Evolutionary conservation across 2,113 vertebrate species (phyloP).

Genomic region (Macrotus californicus): DNA sequence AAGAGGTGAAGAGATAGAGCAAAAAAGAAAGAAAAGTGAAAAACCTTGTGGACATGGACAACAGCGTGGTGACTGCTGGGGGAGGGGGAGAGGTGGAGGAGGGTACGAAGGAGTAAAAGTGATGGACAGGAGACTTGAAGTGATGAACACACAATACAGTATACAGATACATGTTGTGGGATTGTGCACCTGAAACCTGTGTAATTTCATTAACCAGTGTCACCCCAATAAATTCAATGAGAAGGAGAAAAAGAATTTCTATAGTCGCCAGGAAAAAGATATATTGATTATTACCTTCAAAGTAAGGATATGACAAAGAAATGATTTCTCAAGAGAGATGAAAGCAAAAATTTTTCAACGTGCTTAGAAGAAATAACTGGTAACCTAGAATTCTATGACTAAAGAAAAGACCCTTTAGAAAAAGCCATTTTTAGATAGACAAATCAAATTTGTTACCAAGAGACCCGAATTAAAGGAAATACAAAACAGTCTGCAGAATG

Average conservation of each 20-base stretch:
- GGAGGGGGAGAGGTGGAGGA: too few relatives aligned
- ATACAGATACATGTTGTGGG: too few relatives aligned
- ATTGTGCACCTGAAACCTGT: too few relatives aligned
- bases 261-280: not conserved
- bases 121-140: too few relatives aligned
- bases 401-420: not conserved
- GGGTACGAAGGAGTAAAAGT: too few relatives aligned
- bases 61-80: too few relatives aligned
- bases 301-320: not conserved
- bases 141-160: too few relatives aligned
- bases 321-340: not conserved
- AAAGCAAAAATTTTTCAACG: not conserved
- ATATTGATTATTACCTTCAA: not conserved
- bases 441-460: not conserved
- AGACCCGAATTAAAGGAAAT: not conserved
- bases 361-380: not conserved
- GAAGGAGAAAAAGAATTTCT: not conserved
- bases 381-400: not conserved
- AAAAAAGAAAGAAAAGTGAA: too few relatives aligned
- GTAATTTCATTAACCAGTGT: too few relatives aligned
- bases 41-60: too few relatives aligned
- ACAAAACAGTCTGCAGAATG: not conserved
- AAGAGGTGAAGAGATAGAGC: too few relatives aligned
- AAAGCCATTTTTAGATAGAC: not conserved
- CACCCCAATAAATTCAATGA: too few relatives aligned